phyloP scores from a whole-genome alignment of 2,113 vertebrate species.

The Pungitius pungitius region DNA sequence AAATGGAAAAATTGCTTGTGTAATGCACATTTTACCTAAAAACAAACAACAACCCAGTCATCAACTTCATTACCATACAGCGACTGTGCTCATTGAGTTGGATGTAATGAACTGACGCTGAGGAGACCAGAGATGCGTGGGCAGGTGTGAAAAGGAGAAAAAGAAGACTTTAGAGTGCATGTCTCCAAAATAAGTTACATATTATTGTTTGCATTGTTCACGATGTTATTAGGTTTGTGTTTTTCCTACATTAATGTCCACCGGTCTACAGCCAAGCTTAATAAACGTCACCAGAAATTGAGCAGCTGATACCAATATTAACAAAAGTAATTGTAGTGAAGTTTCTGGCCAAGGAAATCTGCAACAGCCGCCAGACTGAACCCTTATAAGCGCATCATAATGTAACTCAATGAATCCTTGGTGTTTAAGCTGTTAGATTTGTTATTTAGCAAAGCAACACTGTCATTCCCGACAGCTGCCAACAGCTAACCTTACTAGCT shows the following conservation, averaged over 20 bases:
- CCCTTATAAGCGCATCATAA: no score
- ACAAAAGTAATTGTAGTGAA: not conserved
- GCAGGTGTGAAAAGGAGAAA: not conserved
- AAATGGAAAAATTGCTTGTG: not conserved
- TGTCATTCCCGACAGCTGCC: no score
- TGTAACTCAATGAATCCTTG: no score
- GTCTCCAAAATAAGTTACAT: not conserved
- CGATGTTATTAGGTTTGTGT: not conserved
- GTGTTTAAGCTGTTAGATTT: no score
- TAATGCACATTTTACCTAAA: not conserved
- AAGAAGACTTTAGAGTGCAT: not conserved
- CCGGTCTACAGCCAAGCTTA: not conserved
- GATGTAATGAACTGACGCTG: not conserved
- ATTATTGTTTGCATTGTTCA: not conserved
- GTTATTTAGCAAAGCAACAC: no score
- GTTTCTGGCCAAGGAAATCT: no score
- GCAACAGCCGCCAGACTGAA: no score
- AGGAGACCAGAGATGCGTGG: not conserved
- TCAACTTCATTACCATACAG: not conserved
- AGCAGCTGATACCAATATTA: not conserved
- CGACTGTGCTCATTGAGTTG: not conserved
- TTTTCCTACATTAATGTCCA: no score
- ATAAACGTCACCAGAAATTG: not conserved
- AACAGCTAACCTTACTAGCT: no score
- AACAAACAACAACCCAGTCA: conserved; percentile 3